Percentiles rank a stretch among this genome's conserved stretches.
These are phyloP conservation scores for Ascidia mentula DNA, from an alignment of 23 tunicate genomes.

Conservation along the genomic window DNA sequence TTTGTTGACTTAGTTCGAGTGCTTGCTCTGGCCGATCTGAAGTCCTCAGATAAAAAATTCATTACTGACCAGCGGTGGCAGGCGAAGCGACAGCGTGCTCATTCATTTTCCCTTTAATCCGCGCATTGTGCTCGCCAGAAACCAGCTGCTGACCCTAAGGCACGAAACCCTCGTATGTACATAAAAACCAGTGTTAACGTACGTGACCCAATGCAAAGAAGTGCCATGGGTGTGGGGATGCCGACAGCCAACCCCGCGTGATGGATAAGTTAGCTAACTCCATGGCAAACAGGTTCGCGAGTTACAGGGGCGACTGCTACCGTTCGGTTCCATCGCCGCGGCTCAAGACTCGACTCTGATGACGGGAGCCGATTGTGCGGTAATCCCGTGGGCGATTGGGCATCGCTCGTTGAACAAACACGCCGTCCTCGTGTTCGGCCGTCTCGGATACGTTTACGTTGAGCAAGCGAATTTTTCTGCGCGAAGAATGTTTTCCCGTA, in stretches of 20 bases:
- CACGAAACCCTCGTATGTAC: neutral
- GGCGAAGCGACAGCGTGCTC: too few species aligned
- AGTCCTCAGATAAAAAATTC: too few species aligned
- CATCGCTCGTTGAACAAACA: neutral
- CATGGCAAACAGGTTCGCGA: neutral
- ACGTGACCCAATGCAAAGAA: slow-evolving; percentile 9
- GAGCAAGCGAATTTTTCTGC: too few species aligned
- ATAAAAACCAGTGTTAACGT: neutral
- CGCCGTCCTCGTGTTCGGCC: neutral
- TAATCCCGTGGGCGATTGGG: neutral
- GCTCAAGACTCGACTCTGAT: neutral
- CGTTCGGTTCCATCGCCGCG: neutral
- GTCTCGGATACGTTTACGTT: neutral
- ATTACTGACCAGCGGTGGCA: too few species aligned
- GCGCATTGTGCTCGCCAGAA: neutral
- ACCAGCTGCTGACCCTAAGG: neutral
- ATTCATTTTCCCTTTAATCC: neutral
- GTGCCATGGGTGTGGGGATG: neutral
- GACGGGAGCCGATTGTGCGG: neutral
- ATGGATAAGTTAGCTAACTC: neutral
- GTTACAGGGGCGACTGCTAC: slow-evolving; percentile 1
- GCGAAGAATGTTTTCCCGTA: too few species aligned
- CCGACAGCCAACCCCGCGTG: neutral
- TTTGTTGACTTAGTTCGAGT: too few species aligned
- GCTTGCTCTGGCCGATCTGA: too few species aligned